Evolutionary conservation across 2,797 vertebrate genomes (phyloP).

Genomic region (Heterohyrax brucei): DNA sequence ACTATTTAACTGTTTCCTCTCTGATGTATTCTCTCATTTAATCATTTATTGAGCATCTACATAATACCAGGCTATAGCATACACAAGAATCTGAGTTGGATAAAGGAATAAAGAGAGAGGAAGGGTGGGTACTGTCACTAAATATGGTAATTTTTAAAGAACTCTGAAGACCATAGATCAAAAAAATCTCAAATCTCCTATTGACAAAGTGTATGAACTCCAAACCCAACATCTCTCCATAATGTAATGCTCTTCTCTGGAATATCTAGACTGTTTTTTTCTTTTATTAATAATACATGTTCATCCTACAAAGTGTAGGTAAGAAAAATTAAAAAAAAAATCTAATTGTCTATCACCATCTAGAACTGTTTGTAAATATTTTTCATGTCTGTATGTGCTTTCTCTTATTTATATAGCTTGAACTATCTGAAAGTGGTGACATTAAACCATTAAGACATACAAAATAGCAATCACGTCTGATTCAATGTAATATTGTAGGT

Average conservation of each 20-base stretch:
- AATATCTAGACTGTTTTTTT: no score
- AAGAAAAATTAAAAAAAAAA: background rate
- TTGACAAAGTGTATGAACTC: background rate
- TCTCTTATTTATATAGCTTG: background rate
- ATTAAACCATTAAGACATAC: background rate
- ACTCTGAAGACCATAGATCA: background rate
- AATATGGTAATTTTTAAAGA: conserved; percentile 36
- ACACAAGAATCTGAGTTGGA: background rate
- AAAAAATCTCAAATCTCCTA: background rate
- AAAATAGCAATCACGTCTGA: background rate
- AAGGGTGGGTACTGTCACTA: background rate
- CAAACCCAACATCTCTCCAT: no score
- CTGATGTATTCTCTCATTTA: background rate
- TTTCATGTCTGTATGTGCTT: background rate
- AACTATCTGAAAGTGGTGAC: background rate
- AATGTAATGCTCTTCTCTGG: background rate
- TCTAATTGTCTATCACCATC: background rate
- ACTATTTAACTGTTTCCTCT: background rate
- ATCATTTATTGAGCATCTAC: background rate
- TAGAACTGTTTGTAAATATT: background rate
- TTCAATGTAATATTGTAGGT: background rate
- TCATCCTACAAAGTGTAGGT: background rate
- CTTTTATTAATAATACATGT: background rate
- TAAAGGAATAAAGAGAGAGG: background rate
- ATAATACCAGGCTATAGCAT: background rate